Evolutionary conservation across 2,888 invertebrate genomes (phyloP).

Genomic region (Pandemis heparana): DNA sequence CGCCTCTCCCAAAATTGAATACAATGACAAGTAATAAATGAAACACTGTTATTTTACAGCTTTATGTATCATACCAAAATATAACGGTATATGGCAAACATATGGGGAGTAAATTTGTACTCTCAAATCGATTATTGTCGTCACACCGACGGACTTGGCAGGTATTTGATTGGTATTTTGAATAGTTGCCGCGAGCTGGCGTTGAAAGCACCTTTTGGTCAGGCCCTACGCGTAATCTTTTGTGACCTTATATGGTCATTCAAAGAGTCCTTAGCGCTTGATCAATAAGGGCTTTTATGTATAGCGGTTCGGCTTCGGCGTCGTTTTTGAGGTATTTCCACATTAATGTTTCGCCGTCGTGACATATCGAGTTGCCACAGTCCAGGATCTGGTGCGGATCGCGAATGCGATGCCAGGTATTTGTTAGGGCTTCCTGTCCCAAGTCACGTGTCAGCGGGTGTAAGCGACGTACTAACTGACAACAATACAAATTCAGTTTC

Average conservation of each 20-base stretch:
- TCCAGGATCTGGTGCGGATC: slow-evolving; percentile 62
- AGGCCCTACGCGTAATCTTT: slow-evolving; percentile 51
- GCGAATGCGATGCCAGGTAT: slow-evolving; percentile 73
- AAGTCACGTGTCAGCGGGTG: slow-evolving; percentile 42
- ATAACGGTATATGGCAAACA: slow-evolving; percentile 81
- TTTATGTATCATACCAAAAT: slow-evolving; percentile 81
- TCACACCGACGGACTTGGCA: slow-evolving; percentile 84
- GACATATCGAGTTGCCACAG: slow-evolving; percentile 56
- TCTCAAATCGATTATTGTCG: slow-evolving; percentile 82
- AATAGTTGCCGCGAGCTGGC: slow-evolving; percentile 65
- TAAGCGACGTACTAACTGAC: slow-evolving; percentile 17
- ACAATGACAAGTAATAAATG: slow-evolving; percentile 78
- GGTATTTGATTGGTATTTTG: slow-evolving; percentile 85
- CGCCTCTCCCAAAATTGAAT: slow-evolving; percentile 54
- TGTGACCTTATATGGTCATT: slow-evolving; percentile 43
- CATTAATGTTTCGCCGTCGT: slow-evolving; percentile 70
- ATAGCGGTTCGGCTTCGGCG: slow-evolving; percentile 67
- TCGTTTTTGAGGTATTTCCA: slow-evolving; percentile 78
- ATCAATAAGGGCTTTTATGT: slow-evolving; percentile 57
- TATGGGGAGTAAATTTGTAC: slow-evolving; percentile 76
- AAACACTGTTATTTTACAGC: slow-evolving; percentile 84
- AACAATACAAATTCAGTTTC: not conserved
- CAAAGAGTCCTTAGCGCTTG: slow-evolving; percentile 54
- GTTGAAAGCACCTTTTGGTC: slow-evolving; percentile 59
- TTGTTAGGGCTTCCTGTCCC: slow-evolving; percentile 67